Conservation (phyloP, 1,140 invertebrate genomes). For the Gerris buenoi region DNA sequence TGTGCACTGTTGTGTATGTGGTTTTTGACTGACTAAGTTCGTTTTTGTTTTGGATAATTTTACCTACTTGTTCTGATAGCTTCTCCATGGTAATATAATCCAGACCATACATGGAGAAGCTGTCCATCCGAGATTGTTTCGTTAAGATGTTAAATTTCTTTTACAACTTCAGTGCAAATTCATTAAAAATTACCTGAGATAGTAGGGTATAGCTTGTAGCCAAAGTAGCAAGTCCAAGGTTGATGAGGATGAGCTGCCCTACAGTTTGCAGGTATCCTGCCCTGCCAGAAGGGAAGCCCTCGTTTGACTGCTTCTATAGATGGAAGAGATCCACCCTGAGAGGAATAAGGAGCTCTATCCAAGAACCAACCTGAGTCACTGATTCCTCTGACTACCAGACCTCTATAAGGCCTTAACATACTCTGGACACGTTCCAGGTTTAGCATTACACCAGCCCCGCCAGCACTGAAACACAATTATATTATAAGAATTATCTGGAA, state of each 20-base stretch:
- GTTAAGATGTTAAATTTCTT: too few relatives aligned
- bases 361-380: constrained; percentile 90
- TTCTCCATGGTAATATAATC: too few relatives aligned
- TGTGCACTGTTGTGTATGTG: too few relatives aligned
- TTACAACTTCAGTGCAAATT: too few relatives aligned
- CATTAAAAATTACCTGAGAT: constrained; percentile 63
- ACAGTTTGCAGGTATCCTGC: constrained; percentile 60
- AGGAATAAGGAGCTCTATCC: constrained; percentile 56
- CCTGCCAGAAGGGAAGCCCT: constrained; percentile 71
- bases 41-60: too few relatives aligned
- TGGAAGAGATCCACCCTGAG: constrained; percentile 30
- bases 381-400: constrained; percentile 59
- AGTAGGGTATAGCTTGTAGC: constrained; percentile 74
- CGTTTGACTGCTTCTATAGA: constrained; percentile 51
- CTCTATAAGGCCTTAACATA: constrained; percentile 42
- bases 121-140: too few relatives aligned
- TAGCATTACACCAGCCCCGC: constrained; percentile 78
- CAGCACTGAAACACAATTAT: too few relatives aligned
- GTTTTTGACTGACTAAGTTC: too few relatives aligned
- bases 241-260: constrained; percentile 47
- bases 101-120: too few relatives aligned
- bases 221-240: constrained; percentile 83
- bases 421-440: constrained; percentile 65
- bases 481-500: too few relatives aligned
- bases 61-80: too few relatives aligned